A percentile compares a stretch with the other conserved stretches of the same genome.
phyloP scores from a whole-genome alignment of 2,888 invertebrate genomes.

The Gymnocheta viridis region DNA sequence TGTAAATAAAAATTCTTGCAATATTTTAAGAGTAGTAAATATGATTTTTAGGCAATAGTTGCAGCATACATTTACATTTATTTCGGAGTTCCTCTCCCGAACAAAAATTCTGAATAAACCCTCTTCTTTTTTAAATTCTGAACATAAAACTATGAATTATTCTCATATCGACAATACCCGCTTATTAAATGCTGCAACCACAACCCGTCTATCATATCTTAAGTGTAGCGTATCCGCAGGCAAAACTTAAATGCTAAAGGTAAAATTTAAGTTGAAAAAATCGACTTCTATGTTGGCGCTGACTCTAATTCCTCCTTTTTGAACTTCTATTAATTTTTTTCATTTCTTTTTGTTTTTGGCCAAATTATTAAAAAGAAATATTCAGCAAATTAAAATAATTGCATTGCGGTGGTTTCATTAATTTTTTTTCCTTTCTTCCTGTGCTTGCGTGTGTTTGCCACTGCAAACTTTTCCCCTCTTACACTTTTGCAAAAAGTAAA shows the following conservation, averaged over 20 bases:
- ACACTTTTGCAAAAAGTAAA: not conserved
- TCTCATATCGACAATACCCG: not conserved
- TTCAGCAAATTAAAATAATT: slow-evolving; percentile 66
- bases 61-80: too few relatives aligned
- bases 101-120: too few relatives aligned
- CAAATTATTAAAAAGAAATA: slow-evolving; percentile 36
- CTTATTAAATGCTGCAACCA: not conserved
- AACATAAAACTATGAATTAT: not conserved
- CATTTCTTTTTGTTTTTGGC: not conserved
- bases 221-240: slow-evolving; percentile 1
- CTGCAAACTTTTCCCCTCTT: not conserved
- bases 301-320: not conserved
- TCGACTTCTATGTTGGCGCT: not conserved
- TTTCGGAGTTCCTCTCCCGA: too few relatives aligned
- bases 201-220: not conserved
- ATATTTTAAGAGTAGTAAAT: too few relatives aligned
- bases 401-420: slow-evolving; percentile 54
- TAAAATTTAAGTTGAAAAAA: slow-evolving; percentile 20
- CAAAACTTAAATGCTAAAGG: slow-evolving; percentile 15
- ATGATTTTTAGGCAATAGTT: too few relatives aligned
- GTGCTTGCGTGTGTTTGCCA: not conserved
- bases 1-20: too few relatives aligned
- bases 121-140: too few relatives aligned
- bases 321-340: not conserved
- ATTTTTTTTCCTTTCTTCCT: not conserved